phyloP scores from a whole-genome alignment of 2,113 vertebrate genomes.

The Barnardius zonarius region DNA sequence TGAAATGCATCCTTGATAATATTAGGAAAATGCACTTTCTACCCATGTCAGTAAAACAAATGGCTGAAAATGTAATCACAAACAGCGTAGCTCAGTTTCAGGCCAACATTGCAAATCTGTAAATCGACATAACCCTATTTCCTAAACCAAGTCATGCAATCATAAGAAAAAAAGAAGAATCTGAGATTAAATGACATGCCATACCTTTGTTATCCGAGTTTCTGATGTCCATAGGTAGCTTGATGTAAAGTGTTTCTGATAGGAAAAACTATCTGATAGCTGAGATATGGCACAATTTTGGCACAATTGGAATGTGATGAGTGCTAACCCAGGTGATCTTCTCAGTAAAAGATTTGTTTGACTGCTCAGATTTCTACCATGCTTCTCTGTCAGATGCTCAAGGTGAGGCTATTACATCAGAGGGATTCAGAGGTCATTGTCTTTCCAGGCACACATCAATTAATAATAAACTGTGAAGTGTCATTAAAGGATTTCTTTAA shows the following conservation, averaged over 20 bases:
- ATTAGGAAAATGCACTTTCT: background rate
- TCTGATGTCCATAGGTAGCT: background rate
- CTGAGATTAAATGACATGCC: background rate
- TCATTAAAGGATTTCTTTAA: background rate
- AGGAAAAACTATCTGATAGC: background rate
- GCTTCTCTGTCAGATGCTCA: background rate
- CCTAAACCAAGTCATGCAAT: background rate
- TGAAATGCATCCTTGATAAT: background rate
- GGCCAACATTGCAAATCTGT: background rate
- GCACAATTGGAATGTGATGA: background rate
- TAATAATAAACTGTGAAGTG: background rate
- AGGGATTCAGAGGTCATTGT: background rate
- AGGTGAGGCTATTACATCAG: background rate
- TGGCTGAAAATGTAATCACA: background rate
- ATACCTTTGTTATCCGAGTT: background rate
- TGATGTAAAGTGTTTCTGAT: background rate
- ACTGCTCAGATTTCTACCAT: background rate
- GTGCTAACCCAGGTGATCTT: background rate
- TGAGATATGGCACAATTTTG: background rate
- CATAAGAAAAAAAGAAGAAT: background rate
- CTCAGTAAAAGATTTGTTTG: background rate
- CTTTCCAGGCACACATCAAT: background rate
- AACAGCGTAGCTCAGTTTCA: background rate
- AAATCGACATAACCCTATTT: background rate
- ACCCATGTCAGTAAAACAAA: background rate